Evolutionary conservation across 2,797 vertebrate species (phyloP).

Genomic region (Fistularia commersonii): DNA sequence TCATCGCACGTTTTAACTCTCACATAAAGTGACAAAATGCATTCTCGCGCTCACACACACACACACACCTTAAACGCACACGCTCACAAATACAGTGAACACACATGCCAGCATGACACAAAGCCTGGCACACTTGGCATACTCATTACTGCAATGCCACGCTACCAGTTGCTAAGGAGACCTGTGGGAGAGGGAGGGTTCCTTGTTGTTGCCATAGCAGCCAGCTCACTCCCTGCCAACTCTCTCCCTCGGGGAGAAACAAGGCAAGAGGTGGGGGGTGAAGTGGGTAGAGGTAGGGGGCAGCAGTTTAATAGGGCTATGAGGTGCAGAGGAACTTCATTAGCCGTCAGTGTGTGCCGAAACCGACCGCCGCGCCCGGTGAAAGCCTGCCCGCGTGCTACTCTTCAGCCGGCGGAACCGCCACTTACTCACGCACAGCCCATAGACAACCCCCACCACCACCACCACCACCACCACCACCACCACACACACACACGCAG

Average conservation of each 20-base stretch:
- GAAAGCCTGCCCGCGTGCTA: slow-evolving; percentile 56
- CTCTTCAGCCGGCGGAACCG: slow-evolving; percentile 56
- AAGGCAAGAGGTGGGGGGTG: slow-evolving; percentile 70
- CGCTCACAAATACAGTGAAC: slow-evolving; percentile 36
- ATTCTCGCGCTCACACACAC: slow-evolving; percentile 23
- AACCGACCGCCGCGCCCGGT: slow-evolving; percentile 47
- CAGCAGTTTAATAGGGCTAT: slow-evolving; percentile 69
- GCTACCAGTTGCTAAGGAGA: slow-evolving; percentile 85
- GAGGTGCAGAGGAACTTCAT: slow-evolving; percentile 71
- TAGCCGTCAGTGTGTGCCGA: slow-evolving; percentile 53
- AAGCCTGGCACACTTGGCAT: slow-evolving; percentile 79
- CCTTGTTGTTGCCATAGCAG: slow-evolving; percentile 83
- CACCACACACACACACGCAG: too few relatives aligned
- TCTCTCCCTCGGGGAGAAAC: slow-evolving; percentile 75
- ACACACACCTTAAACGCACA: slow-evolving; percentile 20
- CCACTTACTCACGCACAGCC: slow-evolving; percentile 58
- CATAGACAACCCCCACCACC: slow-evolving; percentile 15
- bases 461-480: background rate
- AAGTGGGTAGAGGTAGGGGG: slow-evolving; percentile 72
- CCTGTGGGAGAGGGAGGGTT: slow-evolving; percentile 83
- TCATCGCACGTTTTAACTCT: slow-evolving; percentile 58
- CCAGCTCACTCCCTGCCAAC: slow-evolving; percentile 76
- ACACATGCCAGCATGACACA: slow-evolving; percentile 67
- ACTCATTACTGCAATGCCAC: slow-evolving; percentile 81
- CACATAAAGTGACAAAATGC: slow-evolving; percentile 55